These are phyloP conservation scores for Cheiracanthium punctorium DNA, from an alignment of 2,888 invertebrate species.

Conservation along the genomic window DNA sequence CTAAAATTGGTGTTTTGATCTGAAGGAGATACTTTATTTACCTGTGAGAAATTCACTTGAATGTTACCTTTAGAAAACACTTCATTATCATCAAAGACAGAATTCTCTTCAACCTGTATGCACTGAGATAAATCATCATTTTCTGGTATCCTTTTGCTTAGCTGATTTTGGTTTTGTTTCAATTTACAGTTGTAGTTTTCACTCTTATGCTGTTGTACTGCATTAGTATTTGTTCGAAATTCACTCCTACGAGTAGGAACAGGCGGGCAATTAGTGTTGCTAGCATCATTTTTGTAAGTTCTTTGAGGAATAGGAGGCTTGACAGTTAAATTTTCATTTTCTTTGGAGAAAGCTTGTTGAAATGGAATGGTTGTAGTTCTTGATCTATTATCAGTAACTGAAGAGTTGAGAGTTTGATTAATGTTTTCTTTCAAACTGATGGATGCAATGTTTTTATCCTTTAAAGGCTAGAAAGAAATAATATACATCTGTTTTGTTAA, in stretches of 20 bases:
- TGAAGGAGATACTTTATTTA: constrained; percentile 16
- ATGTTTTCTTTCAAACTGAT: background rate
- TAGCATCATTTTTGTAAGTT: constrained; percentile 35
- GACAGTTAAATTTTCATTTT: background rate
- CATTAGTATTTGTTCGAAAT: background rate
- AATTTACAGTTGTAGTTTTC: background rate
- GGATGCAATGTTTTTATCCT: background rate
- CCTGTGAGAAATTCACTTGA: background rate
- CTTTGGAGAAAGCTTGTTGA: background rate
- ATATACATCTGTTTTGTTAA: too few relatives aligned
- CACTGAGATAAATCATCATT: constrained; percentile 24
- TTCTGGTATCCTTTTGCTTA: background rate
- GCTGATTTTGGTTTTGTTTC: background rate
- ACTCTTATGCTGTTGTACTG: background rate
- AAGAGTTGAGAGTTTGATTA: background rate
- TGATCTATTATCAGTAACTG: background rate
- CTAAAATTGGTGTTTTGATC: constrained; percentile 54
- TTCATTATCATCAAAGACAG: constrained; percentile 32
- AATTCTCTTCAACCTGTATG: constrained; percentile 35
- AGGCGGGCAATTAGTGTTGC: constrained; percentile 29
- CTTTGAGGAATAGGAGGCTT: constrained; percentile 54
- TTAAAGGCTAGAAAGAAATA: background rate
- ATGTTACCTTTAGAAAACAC: constrained; percentile 11
- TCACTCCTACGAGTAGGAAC: constrained; percentile 19
- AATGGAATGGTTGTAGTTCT: background rate